Evolutionary conservation across 2,113 vertebrate genomes (phyloP).

Genomic region (Chionomys nivalis): DNA sequence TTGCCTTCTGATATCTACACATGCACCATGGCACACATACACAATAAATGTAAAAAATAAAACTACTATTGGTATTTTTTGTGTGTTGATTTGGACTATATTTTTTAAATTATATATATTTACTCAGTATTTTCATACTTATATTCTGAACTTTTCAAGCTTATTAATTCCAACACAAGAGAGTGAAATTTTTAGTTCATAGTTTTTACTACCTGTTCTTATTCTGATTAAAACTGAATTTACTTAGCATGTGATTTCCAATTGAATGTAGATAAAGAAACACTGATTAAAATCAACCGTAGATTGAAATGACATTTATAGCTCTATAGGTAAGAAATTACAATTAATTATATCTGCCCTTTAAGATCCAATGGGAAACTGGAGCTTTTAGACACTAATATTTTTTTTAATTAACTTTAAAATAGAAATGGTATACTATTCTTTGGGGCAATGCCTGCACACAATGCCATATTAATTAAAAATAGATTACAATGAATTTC

Average conservation of each 20-base stretch:
- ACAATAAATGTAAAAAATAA: neutral
- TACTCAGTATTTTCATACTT: neutral
- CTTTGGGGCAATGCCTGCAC: neutral
- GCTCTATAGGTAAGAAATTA: neutral
- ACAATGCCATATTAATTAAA: slow-evolving; percentile 48
- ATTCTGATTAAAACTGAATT: neutral
- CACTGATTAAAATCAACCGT: neutral
- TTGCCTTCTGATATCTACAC: neutral
- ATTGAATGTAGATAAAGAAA: neutral
- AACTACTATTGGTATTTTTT: neutral
- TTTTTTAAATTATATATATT: neutral
- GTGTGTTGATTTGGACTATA: neutral
- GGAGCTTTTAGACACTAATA: neutral
- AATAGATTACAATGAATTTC: slow-evolving; percentile 49
- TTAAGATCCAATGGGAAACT: neutral
- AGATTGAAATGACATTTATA: neutral
- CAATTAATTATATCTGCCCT: neutral
- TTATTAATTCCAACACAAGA: neutral
- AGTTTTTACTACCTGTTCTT: neutral
- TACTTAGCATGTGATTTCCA: neutral
- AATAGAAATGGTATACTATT: neutral
- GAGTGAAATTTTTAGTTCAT: neutral
- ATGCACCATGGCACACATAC: too few relatives aligned
- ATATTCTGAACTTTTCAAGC: neutral
- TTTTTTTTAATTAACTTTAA: slow-evolving; percentile 49